A percentile compares a stretch with the other conserved stretches of the same genome.
phyloP scores from a whole-genome alignment of 2,888 invertebrate species.

The Calameuta filiformis region DNA sequence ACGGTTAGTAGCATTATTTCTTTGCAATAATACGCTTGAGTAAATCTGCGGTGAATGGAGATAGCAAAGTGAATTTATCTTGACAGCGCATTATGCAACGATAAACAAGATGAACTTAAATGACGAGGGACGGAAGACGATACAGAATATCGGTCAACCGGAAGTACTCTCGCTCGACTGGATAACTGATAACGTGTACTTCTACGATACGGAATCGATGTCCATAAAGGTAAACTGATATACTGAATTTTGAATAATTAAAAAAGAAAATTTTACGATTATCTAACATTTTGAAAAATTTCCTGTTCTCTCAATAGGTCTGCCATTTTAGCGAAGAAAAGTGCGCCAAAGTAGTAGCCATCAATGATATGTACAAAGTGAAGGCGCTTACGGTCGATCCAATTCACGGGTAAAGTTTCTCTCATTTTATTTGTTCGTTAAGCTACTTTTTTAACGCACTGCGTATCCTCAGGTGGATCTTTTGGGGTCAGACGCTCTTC shows the following conservation, averaged over 20 bases:
- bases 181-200: conserved; percentile 79
- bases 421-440: neutral
- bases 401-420: conserved; percentile 62
- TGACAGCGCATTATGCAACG: conserved; percentile 45
- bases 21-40: neutral
- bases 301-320: conserved; percentile 50
- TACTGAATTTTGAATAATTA: neutral
- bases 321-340: conserved; percentile 70
- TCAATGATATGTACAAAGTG: conserved; percentile 69
- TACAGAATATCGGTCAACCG: conserved; percentile 67
- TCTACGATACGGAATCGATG: conserved; percentile 66
- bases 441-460: neutral
- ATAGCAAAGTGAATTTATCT: conserved; percentile 21
- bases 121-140: conserved; percentile 55
- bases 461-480: conserved; percentile 49
- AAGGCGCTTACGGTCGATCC: conserved; percentile 76
- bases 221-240: conserved; percentile 44
- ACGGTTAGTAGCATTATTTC: conserved; percentile 42
- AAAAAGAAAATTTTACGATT: neutral
- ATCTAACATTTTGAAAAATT: neutral
- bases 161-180: conserved; percentile 78
- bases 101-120: conserved; percentile 56
- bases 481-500: conserved; percentile 57
- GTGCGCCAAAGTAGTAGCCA: conserved; percentile 70
- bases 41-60: neutral